A percentile compares a stretch with the other conserved stretches of the same genome.
Evolutionary conservation across 2,888 invertebrate genomes (phyloP).

Genomic region (Notodonta ziczac): DNA sequence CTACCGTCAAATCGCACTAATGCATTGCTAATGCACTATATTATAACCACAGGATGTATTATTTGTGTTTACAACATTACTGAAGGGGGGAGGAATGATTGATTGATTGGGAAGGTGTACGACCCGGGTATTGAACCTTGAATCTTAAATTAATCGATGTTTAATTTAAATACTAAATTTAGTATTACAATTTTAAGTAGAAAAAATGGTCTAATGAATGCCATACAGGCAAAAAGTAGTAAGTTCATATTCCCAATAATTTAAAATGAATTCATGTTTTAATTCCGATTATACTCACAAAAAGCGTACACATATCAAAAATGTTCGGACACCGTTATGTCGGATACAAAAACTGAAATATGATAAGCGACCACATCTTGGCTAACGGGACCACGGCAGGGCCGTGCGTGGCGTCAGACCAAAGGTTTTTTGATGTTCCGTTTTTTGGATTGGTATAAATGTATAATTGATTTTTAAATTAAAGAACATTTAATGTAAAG

Average conservation of each 20-base stretch:
- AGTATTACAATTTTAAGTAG: too few relatives aligned
- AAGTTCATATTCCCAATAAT: too few relatives aligned
- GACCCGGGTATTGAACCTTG: too few relatives aligned
- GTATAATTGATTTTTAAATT: conserved; percentile 27
- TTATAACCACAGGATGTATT: conserved; percentile 41
- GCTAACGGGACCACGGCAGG: conserved; percentile 60
- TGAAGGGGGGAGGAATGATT: not conserved
- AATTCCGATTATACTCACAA: conserved; percentile 28
- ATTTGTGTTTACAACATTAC: conserved; percentile 23
- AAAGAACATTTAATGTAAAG: not conserved
- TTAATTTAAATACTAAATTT: too few relatives aligned
- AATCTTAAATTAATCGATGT: too few relatives aligned
- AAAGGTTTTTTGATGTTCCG: not conserved
- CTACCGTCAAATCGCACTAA: conserved; percentile 52
- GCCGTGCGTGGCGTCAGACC: not conserved
- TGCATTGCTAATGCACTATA: conserved; percentile 55
- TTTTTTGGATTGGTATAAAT: not conserved
- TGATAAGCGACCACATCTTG: conserved; percentile 32
- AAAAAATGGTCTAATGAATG: too few relatives aligned
- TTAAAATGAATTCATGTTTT: not conserved
- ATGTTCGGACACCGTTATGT: conserved; percentile 79
- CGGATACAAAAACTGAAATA: conserved; percentile 70
- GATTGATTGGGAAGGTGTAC: too few relatives aligned
- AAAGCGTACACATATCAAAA: conserved; percentile 67
- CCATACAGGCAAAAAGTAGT: too few relatives aligned